Base-by-base conservation (phyloP, 2,888 invertebrate genomes). In the Drosophila barbarae region DNA sequence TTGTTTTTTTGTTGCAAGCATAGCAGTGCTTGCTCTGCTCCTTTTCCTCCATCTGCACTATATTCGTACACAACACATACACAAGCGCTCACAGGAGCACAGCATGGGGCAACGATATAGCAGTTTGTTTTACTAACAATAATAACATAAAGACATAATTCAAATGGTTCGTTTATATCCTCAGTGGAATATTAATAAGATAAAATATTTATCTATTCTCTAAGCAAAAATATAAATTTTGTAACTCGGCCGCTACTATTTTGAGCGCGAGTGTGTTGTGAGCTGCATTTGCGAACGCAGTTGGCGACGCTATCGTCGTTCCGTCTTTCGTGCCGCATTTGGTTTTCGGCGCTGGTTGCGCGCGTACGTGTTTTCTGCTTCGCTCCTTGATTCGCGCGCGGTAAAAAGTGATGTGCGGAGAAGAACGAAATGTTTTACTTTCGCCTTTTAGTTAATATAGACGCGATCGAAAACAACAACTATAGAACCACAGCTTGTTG, bases 271-370 rank as follows among this genome's bases (percentile, higher is more conserved):
- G 10, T 63, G 59, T 26, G 36, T 42, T 38, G 52, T 10, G 53
- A 46, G 39, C 52, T 74, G 68, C 32, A 52, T 28, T 36, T 54
- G 66, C 32, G 54, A 55, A 18, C 65, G 57, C 49, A 65, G 64
- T 34, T 65, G 70, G 30, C 59, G 60, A 44, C 42, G 73, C 34
- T 57, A 41, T 32, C 32, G 47, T 44, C 58, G 72, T 65, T 56
- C 63, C 69, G 70, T 63, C 64, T 75, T 75, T 68, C 47, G 52
- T 59, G 23, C 23, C 65, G 66, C 78, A 84, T 78, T 78, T 77
- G 78, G 63, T 68, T 67, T 84, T 84, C 63, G 70, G 72, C 60
- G 82, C 70, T 81, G 73, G 58, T 84, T 70, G 84, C 70, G 84
- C 70, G 78, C 72, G 78, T 84, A 80, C 83, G 84, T 81, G 34